Evolutionary conservation across 2,113 vertebrate species (phyloP).

Genomic region (Ailurus styani): DNA sequence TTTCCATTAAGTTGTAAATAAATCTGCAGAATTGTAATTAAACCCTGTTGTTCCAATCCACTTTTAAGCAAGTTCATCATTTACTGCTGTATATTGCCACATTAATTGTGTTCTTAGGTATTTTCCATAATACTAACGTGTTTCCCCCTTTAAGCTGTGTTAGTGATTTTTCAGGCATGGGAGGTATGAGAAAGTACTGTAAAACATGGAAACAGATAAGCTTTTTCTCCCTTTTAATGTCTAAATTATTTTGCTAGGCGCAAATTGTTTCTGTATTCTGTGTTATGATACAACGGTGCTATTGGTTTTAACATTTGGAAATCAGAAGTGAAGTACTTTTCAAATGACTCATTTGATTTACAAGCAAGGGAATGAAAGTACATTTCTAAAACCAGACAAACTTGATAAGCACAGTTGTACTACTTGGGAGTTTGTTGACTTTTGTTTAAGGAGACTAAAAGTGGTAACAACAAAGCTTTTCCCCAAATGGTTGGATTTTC

Average conservation of each 20-base stretch:
- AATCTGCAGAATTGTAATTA: slow-evolving; percentile 31
- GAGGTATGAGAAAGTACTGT: background rate
- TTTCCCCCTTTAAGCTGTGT: background rate
- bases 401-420: background rate
- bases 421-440: background rate
- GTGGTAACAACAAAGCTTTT: background rate
- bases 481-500: background rate
- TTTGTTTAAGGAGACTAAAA: background rate
- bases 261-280: background rate
- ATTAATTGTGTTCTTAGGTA: background rate
- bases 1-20: background rate
- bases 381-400: background rate
- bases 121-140: background rate
- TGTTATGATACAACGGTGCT: background rate
- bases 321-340: background rate
- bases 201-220: background rate
- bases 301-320: slow-evolving; percentile 29
- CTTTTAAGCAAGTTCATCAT: background rate
- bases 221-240: background rate
- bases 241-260: background rate
- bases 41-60: background rate
- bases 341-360: background rate
- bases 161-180: background rate
- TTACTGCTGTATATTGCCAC: background rate
- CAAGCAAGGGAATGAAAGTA: background rate